Conservation (phyloP, 2,888 invertebrate genomes). For the Hedychridium roseum region DNA sequence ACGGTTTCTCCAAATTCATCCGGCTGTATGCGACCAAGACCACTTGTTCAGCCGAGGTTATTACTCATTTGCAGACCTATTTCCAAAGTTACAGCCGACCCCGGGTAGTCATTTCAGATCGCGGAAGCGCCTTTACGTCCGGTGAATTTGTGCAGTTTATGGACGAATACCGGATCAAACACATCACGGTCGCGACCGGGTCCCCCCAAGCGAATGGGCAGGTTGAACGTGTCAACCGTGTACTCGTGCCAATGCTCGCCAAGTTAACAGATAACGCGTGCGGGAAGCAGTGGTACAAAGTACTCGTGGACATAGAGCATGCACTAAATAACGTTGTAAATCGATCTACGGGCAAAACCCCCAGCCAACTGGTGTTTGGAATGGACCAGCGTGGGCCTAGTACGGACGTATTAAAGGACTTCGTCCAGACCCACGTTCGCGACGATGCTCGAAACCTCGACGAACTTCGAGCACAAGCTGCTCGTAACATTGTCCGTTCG, state of each 20-base stretch:
- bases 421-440: too few species aligned
- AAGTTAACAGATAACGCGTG: too few species aligned
- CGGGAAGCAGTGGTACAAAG: too few species aligned
- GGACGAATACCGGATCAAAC: too few species aligned
- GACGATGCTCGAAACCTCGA: too few species aligned
- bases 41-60: constrained; percentile 14
- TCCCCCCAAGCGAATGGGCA: too few species aligned
- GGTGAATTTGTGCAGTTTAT: constrained; percentile 17
- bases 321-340: constrained; percentile 28
- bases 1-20: constrained; percentile 21
- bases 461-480: too few species aligned
- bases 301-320: constrained; percentile 13
- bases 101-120: constrained; percentile 12
- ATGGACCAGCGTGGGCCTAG: constrained; percentile 33
- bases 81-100: constrained; percentile 19
- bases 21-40: constrained; percentile 18
- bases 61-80: constrained; percentile 9
- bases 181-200: too few species aligned
- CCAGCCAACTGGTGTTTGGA: constrained; percentile 43
- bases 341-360: too few species aligned
- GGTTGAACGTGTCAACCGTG: too few species aligned
- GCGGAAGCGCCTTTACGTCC: constrained; percentile 20
- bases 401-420: constrained; percentile 22
- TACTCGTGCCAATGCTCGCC: too few species aligned
- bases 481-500: too few species aligned